Conservation (phyloP, 2,888 invertebrate genomes). For the Synanthedon myopaeformis region DNA sequence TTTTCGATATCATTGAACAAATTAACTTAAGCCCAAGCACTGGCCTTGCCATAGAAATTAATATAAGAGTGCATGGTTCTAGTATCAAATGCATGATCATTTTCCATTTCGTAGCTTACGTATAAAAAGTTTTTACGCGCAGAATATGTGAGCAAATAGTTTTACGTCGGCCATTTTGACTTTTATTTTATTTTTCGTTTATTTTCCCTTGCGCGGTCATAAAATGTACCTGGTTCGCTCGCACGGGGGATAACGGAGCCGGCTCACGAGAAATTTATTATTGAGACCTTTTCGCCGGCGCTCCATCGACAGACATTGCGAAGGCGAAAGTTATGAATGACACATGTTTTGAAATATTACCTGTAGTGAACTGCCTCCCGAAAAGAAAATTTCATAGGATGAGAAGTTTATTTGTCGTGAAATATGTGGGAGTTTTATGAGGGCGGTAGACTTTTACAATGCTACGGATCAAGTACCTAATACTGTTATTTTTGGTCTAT, state of each 20-base stretch:
- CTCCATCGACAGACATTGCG: constrained; percentile 70
- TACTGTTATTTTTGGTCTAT: constrained; percentile 50
- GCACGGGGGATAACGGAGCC: constrained; percentile 61
- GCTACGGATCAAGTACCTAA: constrained; percentile 49
- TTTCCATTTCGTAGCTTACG: constrained; percentile 21
- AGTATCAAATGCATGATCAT: constrained; percentile 21
- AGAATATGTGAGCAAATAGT: constrained; percentile 59
- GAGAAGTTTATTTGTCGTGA: constrained; percentile 69
- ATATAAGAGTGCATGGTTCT: too few species aligned
- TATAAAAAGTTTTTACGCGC: constrained; percentile 44
- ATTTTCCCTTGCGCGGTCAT: constrained; percentile 67
- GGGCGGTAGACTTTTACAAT: constrained; percentile 58
- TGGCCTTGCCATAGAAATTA: too few species aligned
- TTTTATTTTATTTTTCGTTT: constrained; percentile 71
- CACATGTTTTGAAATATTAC: constrained; percentile 72
- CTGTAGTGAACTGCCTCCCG: constrained; percentile 61
- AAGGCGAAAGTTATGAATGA: constrained; percentile 70
- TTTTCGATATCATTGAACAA: too few species aligned
- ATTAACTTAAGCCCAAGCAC: too few species aligned
- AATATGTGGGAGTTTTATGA: constrained; percentile 69
- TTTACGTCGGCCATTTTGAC: constrained; percentile 67
- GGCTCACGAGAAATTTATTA: constrained; percentile 69
- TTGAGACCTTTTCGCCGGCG: constrained; percentile 66
- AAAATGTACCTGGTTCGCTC: constrained; percentile 67
- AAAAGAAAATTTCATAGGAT: constrained; percentile 61